Evolutionary conservation across 2,113 vertebrate genomes (phyloP), one percentile per base, ranked within the genome.

Genomic region (Arizona elegans): DNA sequence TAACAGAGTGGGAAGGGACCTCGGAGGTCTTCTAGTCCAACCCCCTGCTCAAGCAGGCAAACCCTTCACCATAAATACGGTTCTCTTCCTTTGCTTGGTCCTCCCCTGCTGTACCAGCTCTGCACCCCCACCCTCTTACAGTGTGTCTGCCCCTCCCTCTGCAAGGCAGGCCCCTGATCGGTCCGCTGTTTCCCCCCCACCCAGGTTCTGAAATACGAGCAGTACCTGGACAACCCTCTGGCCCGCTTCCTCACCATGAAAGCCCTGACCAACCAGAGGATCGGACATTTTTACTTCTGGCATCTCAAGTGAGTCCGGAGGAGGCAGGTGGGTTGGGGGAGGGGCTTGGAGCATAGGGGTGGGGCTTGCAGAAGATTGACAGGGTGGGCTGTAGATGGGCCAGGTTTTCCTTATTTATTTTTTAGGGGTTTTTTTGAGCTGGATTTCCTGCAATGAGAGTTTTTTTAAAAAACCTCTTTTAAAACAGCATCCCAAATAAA

Each of bases 241-340:
- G 97, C 97, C 62, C 96, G 97, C 70, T 98, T 98, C 96, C 96
- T 97, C 47, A 97, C 97, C 85, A 96, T 96, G 95, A 97, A 97
- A 92, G 97, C 97, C 0, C 87, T 97, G 91, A 97, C 97, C 54
- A 97, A 97, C 93, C 97, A 97, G 94, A 94, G 96, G 92, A 96
- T 97, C 7, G 96, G 97, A 50, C 96, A 97, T 88, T 97, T 97
- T 94, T 97, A 97, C 91, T 97, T 97, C 95, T 97, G 96, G 97
- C 96, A 97, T 85, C 94, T 97, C 24, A 97, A 97, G 96, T 97
- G 24, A 92, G 91, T 88, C 54, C 0, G 1, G 5, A 8, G 47
- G 26, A 3, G 1, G 4, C 21, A 8, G 59, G 4, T 3, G 12
- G 21, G 3, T 0, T 0, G 3, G 33, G 8, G 54, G 5, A 0